phyloP scores from a whole-genome alignment of 1,140 invertebrate species.

The Drosophila nigromelanica region DNA sequence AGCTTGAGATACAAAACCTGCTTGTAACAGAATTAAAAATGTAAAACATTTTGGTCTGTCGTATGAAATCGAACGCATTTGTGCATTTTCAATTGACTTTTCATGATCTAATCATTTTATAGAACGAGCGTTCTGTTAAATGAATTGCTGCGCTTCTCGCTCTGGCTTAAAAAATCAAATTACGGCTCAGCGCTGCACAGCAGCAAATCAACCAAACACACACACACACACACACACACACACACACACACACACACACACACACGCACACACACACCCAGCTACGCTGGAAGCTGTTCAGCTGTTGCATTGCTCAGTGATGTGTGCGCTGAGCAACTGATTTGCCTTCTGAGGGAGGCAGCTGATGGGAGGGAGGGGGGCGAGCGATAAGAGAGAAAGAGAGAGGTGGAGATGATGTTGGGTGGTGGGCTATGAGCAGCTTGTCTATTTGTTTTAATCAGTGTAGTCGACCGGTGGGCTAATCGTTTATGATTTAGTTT shows the following conservation, averaged over 20 bases:
- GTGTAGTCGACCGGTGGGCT: constrained; percentile 65
- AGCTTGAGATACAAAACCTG: background rate
- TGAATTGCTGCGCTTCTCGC: constrained; percentile 20
- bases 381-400: background rate
- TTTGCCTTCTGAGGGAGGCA: constrained; percentile 49
- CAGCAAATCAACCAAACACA: background rate
- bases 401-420: background rate
- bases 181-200: background rate
- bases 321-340: constrained; percentile 70
- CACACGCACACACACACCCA: constrained; percentile 7
- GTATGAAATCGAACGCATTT: background rate
- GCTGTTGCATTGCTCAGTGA: constrained; percentile 67
- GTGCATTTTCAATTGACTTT: constrained; percentile 29
- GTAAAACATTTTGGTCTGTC: background rate
- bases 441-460: constrained; percentile 69
- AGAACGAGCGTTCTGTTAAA: constrained; percentile 20
- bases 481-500: constrained; percentile 79
- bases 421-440: constrained; percentile 8
- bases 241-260: background rate
- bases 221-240: constrained; percentile 8
- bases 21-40: no score
- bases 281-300: constrained; percentile 16
- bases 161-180: constrained; percentile 31
- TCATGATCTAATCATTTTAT: constrained; percentile 38
- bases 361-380: background rate